These are phyloP conservation scores for Sterna hirundo DNA, from an alignment of 2,113 vertebrate species.

Conservation along the genomic window DNA sequence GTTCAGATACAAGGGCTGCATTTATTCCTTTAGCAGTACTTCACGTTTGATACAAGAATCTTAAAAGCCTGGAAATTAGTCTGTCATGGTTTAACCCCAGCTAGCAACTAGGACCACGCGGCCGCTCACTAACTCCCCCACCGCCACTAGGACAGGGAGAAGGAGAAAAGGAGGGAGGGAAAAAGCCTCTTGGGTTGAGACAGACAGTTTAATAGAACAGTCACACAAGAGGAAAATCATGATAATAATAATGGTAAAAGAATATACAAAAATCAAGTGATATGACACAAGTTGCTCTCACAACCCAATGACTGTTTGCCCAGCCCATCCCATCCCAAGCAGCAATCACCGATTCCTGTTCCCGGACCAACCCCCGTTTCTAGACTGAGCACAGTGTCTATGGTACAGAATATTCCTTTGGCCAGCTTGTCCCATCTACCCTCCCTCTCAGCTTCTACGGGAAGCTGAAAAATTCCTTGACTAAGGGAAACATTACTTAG, in stretches of 20 bases:
- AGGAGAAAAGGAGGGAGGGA: neutral
- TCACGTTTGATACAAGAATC: neutral
- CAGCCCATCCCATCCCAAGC: neutral
- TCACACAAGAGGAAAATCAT: neutral
- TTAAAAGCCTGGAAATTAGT: neutral
- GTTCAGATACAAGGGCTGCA: neutral
- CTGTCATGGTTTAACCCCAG: neutral
- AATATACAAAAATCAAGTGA: neutral
- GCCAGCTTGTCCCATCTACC: neutral
- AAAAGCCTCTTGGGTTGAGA: neutral
- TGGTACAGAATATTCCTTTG: neutral
- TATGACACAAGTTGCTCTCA: neutral
- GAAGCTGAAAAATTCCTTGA: neutral
- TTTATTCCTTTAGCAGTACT: neutral
- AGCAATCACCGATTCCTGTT: neutral
- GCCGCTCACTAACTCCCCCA: neutral
- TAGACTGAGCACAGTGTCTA: neutral
- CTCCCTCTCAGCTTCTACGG: neutral
- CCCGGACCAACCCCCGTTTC: neutral
- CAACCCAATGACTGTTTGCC: neutral
- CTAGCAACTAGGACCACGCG: neutral
- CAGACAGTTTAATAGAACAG: neutral
- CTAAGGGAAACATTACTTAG: neutral
- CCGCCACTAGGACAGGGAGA: neutral
- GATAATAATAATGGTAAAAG: neutral